These are phyloP conservation scores for Lampris megalopsis DNA, from an alignment of 2,113 vertebrate genomes.

Conservation along the genomic window DNA sequence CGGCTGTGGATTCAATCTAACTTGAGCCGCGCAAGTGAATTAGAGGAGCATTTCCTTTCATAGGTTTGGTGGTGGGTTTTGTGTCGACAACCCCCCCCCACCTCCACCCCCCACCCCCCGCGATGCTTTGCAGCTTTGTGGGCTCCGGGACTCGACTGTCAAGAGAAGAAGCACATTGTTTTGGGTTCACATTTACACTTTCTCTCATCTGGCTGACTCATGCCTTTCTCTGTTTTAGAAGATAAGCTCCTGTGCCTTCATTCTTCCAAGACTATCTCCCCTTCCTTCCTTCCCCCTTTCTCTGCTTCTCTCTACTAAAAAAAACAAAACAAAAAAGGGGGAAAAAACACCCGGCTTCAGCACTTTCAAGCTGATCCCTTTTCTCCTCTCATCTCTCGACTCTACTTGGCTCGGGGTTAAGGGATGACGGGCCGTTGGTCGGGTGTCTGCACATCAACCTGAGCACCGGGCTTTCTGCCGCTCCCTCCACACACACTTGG, in stretches of 20 bases:
- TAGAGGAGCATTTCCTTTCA: conserved; percentile 21
- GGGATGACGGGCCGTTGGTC: conserved; percentile 64
- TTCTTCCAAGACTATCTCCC: conserved; percentile 17
- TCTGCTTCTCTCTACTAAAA: conserved; percentile 40
- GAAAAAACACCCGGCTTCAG: conserved; percentile 50
- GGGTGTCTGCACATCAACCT: conserved; percentile 58
- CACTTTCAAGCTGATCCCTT: conserved; percentile 60
- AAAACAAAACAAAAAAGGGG: conserved; percentile 3
- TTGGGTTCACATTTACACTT: conserved; percentile 47
- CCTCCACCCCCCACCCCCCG: not conserved
- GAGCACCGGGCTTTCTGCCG: conserved; percentile 39
- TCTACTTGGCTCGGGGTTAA: conserved; percentile 57
- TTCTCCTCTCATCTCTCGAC: conserved; percentile 52
- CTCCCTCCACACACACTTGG: conserved; percentile 21
- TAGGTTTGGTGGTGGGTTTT: conserved; percentile 15
- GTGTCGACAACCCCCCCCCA: conserved; percentile 35
- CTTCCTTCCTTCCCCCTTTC: conserved; percentile 25
- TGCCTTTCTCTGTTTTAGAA: conserved; percentile 55
- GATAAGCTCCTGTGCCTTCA: conserved; percentile 58
- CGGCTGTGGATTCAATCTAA: conserved; percentile 44
- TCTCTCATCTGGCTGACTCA: conserved; percentile 57
- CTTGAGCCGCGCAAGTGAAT: conserved; percentile 28
- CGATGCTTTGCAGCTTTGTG: conserved; percentile 51
- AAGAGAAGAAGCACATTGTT: conserved; percentile 41
- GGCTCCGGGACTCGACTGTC: conserved; percentile 24